A percentile compares a stretch with the other conserved stretches of the same genome.
Evolutionary conservation across 2,113 vertebrate species (phyloP).

Genomic region (Zosterops pallidus): DNA sequence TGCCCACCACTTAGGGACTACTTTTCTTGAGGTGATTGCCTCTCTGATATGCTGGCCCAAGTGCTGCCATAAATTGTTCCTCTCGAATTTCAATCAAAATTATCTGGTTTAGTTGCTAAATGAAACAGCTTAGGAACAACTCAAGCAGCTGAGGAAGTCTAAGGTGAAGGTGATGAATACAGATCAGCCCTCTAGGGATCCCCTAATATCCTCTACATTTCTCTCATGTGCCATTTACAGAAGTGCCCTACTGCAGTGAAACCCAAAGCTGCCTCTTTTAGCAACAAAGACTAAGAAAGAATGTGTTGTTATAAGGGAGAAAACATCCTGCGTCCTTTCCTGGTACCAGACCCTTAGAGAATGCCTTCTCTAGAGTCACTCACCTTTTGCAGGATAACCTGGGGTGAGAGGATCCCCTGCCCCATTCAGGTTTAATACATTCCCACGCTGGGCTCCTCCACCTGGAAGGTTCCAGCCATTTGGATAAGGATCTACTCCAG

Average conservation of each 20-base stretch:
- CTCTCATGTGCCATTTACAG: background rate
- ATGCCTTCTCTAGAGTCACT: background rate
- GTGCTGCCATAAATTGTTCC: background rate
- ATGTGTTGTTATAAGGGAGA: background rate
- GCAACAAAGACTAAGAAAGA: background rate
- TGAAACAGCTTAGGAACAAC: background rate
- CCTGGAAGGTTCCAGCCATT: slow-evolving; percentile 93
- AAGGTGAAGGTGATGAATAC: background rate
- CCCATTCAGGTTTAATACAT: slow-evolving; percentile 90
- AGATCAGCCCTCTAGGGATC: background rate
- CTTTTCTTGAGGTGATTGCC: background rate
- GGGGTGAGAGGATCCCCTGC: slow-evolving; percentile 95
- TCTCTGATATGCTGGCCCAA: background rate
- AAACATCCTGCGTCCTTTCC: background rate
- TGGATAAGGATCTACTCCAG: slow-evolving; percentile 85
- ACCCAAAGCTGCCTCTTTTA: background rate
- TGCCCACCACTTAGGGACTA: background rate
- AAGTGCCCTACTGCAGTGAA: background rate
- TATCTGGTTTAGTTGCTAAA: background rate
- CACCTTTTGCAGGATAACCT: slow-evolving; percentile 95
- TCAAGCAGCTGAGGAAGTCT: background rate
- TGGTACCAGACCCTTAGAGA: background rate
- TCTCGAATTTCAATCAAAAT: background rate
- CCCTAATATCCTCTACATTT: background rate
- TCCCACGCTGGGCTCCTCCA: slow-evolving; percentile 89